Evolutionary conservation across 2,888 invertebrate genomes (phyloP).

Genomic region (Volucella inanis): DNA sequence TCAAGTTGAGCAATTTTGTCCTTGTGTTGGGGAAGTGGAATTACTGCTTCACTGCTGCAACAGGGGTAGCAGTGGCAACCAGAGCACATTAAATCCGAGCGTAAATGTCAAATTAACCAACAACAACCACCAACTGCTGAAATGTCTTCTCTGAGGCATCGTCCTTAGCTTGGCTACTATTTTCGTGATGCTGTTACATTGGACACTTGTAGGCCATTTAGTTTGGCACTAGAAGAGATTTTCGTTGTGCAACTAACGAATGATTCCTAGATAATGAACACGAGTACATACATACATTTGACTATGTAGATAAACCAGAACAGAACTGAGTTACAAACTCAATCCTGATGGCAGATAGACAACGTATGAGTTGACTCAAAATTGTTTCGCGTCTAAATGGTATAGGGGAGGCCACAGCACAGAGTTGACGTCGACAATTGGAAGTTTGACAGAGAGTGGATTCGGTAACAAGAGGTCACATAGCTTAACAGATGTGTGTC

Average conservation of each 20-base stretch:
- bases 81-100: constrained; percentile 50
- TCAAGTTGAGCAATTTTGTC: constrained; percentile 29
- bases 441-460: neutral
- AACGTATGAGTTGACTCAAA: constrained; percentile 14
- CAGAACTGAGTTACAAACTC: too few species aligned
- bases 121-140: constrained; percentile 29
- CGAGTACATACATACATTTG: too few species aligned
- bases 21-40: constrained; percentile 26
- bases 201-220: constrained; percentile 27
- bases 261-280: neutral
- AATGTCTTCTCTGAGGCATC: constrained; percentile 4
- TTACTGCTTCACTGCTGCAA: constrained; percentile 36
- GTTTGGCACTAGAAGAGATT: constrained; percentile 17
- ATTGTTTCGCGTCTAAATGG: neutral
- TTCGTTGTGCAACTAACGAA: constrained; percentile 26
- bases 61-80: neutral
- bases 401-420: too few species aligned
- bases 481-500: constrained; percentile 22
- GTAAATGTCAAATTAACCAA: constrained; percentile 70
- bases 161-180: neutral
- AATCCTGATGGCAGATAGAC: constrained; percentile 5
- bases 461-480: neutral
- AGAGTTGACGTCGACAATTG: constrained; percentile 40
- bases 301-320: too few species aligned
- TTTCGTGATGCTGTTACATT: constrained; percentile 44